Conservation (phyloP, 2,888 invertebrate species). For the Ramazzottius varieornatus region DNA sequence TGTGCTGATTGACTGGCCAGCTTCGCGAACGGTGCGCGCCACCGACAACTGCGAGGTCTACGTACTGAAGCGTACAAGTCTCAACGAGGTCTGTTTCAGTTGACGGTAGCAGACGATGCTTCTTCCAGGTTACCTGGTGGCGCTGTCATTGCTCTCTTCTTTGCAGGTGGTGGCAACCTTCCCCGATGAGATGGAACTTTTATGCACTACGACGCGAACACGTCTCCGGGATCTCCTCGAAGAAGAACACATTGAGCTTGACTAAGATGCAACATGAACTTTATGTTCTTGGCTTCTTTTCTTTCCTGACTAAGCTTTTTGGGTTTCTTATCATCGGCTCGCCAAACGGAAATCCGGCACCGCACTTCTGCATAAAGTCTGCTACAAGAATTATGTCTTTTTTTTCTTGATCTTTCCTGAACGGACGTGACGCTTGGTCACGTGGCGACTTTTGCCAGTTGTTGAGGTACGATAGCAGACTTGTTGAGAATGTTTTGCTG, state of each 20-base stretch:
- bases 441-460: too few species aligned
- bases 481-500: too few species aligned
- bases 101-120: background rate
- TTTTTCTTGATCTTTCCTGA: too few species aligned
- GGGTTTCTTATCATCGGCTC: too few species aligned
- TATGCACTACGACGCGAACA: background rate
- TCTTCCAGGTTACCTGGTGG: background rate
- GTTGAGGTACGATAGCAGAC: too few species aligned
- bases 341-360: too few species aligned
- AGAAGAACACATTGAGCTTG: background rate
- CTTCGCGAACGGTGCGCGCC: background rate
- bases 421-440: too few species aligned
- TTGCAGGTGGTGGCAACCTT: background rate
- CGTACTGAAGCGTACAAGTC: background rate
- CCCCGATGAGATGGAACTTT: background rate
- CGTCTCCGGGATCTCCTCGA: background rate
- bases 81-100: background rate
- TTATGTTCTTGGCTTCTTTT: too few species aligned
- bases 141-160: background rate
- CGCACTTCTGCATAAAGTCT: too few species aligned
- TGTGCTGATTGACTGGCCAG: background rate
- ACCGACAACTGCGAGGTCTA: conserved; percentile 3
- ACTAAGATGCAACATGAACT: background rate
- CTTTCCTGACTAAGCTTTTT: too few species aligned
- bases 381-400: too few species aligned